Evolutionary conservation across 2,113 vertebrate species (phyloP).

Genomic region (Peromyscus californicus): DNA sequence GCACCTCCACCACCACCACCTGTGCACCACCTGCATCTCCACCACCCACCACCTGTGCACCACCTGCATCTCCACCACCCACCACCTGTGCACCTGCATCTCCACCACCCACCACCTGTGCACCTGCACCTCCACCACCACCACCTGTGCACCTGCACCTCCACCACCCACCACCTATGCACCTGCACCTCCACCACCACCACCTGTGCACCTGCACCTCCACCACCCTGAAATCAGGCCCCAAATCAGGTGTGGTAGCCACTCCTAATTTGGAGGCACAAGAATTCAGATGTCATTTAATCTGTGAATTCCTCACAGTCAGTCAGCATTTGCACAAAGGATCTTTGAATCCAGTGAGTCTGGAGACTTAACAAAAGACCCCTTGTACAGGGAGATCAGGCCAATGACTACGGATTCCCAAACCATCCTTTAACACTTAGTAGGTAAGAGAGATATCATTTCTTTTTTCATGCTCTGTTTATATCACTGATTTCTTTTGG

Average conservation of each 20-base stretch:
- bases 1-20: neutral
- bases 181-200: too few relatives aligned
- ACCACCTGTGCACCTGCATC: too few relatives aligned
- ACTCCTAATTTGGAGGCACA: neutral
- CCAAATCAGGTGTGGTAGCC: neutral
- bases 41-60: neutral
- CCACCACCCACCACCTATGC: neutral
- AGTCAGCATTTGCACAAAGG: constrained; percentile 9
- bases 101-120: too few relatives aligned
- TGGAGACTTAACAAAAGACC: constrained; percentile 9
- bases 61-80: too few relatives aligned
- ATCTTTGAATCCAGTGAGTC: constrained; percentile 9
- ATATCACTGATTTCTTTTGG: neutral
- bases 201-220: neutral
- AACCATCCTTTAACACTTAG: constrained; percentile 57
- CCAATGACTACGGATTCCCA: constrained; percentile 2
- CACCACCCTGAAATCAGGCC: neutral
- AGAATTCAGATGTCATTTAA: constrained; percentile 27
- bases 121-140: neutral
- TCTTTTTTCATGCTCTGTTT: neutral
- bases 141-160: neutral
- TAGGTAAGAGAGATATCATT: neutral
- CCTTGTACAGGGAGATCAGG: constrained; percentile 58
- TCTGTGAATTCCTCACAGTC: neutral
- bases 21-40: too few relatives aligned